Percentiles rank a stretch among this genome's conserved stretches.
phyloP scores from a whole-genome alignment of 1,140 invertebrate genomes.

The Mycetomoellerius zeteki region DNA sequence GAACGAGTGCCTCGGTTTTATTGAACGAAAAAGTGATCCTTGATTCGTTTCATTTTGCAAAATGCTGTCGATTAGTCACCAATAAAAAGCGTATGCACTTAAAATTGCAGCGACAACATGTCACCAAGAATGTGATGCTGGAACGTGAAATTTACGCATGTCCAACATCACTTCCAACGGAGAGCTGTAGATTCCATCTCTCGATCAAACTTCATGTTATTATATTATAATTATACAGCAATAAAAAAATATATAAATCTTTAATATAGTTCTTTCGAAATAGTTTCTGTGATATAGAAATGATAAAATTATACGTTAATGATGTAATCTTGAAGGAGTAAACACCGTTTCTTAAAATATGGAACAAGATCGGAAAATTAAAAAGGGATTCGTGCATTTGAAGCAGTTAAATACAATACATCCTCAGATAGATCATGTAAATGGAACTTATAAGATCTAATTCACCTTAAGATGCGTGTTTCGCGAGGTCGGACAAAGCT shows the following conservation, averaged over 20 bases:
- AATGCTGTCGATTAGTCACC: slow-evolving; percentile 12
- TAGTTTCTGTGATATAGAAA: too few relatives aligned
- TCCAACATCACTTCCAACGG: neutral
- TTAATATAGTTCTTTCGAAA: too few relatives aligned
- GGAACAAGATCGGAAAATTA: neutral
- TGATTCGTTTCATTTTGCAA: slow-evolving; percentile 41
- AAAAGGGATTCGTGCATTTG: neutral
- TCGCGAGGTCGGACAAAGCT: slow-evolving; percentile 81
- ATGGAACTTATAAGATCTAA: slow-evolving; percentile 35
- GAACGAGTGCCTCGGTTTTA: slow-evolving; percentile 30
- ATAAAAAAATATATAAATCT: neutral
- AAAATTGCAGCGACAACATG: slow-evolving; percentile 16
- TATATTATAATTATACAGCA: neutral
- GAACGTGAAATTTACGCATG: neutral
- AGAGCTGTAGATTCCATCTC: neutral
- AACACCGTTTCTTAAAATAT: neutral
- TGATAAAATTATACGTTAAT: too few relatives aligned
- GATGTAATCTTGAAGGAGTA: too few relatives aligned
- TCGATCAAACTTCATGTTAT: neutral
- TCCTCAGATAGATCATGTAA: neutral
- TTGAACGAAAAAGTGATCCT: slow-evolving; percentile 64
- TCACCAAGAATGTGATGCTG: neutral
- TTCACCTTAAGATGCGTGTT: slow-evolving; percentile 84
- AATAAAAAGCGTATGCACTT: slow-evolving; percentile 59
- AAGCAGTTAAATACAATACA: slow-evolving; percentile 48